Conservation (phyloP, 2,888 invertebrate species). For the Pollenia labialis region DNA sequence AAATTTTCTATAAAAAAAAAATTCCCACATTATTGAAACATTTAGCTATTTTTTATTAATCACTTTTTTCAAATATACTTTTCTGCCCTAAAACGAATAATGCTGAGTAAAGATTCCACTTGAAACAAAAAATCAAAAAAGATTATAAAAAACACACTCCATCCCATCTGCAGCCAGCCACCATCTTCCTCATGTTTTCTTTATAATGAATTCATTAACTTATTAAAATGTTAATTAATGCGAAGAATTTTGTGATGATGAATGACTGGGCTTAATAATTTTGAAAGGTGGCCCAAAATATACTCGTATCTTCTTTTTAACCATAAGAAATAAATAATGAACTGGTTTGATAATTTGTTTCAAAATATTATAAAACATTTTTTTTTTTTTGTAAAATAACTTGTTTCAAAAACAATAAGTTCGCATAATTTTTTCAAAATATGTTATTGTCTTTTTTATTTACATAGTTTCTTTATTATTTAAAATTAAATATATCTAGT, state of each 20-base stretch:
- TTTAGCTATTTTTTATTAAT: background rate
- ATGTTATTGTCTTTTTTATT: background rate
- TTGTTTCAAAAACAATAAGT: slow-evolving; percentile 32
- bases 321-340: background rate
- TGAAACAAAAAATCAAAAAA: background rate
- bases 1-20: background rate
- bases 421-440: slow-evolving; percentile 25
- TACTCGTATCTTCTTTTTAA: background rate
- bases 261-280: slow-evolving; percentile 57
- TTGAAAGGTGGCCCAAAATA: slow-evolving; percentile 50
- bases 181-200: background rate
- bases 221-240: slow-evolving; percentile 75
- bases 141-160: slow-evolving; percentile 27
- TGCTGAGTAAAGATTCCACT: slow-evolving; percentile 27
- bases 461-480: background rate
- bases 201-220: slow-evolving; percentile 20
- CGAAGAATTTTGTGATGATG: slow-evolving; percentile 61
- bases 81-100: background rate
- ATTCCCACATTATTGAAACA: background rate
- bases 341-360: slow-evolving; percentile 45
- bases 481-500: background rate
- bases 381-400: slow-evolving; percentile 38
- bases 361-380: slow-evolving; percentile 19
- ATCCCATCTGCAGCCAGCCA: slow-evolving; percentile 28
- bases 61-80: background rate